Base-by-base conservation (phyloP, 2,888 invertebrate species). In the Melanargia galathea region DNA sequence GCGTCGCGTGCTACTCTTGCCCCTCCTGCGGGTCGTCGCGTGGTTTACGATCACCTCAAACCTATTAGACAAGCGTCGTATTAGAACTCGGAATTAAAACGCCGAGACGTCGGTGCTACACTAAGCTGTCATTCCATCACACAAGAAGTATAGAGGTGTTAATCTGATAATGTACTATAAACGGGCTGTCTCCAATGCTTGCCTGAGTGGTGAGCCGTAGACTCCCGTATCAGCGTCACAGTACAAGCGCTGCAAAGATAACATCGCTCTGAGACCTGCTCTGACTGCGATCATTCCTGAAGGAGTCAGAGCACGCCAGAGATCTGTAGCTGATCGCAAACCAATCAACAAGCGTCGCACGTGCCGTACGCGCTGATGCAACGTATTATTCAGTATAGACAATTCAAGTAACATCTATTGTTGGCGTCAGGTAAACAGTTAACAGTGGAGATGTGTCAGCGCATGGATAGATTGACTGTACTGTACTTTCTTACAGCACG, bases 211-310 rank as follows among this genome's bases (percentile, higher is more conserved):
- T 88, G 94, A 94, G 93, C 93, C 93, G 93, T 94, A 94, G 92
- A 93, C 93, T 92, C 93, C 93, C 92, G 93, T 92, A 92, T 95
- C 94, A 92, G 92, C 92, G 92, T 92, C 92, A 90, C 88, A 91
- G 92, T 94, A 94, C 93, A 94, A 94, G 94, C 94, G 95, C 95
- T 95, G 95, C 89, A 95, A 95, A 93, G 93, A 94, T 93, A 92
- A 93, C 79, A 82, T 79, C 82, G 83, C 84, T 87, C 90, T 82
- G 80, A 81, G 87, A 83, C 80, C 83, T 87, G 92, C 87, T 86
- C 87, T 86, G 85, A 89, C 83, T 84, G 80, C 80, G 77, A n/a
- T 59, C 60, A 57, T 62, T 45, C 59, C 56, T 46, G 55, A 45
- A 24, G 81, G 84, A 83, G 84, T 88, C 84, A 86, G 85, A 78